phyloP scores from a whole-genome alignment of 2,888 invertebrate genomes.

The Andrena minutula region DNA sequence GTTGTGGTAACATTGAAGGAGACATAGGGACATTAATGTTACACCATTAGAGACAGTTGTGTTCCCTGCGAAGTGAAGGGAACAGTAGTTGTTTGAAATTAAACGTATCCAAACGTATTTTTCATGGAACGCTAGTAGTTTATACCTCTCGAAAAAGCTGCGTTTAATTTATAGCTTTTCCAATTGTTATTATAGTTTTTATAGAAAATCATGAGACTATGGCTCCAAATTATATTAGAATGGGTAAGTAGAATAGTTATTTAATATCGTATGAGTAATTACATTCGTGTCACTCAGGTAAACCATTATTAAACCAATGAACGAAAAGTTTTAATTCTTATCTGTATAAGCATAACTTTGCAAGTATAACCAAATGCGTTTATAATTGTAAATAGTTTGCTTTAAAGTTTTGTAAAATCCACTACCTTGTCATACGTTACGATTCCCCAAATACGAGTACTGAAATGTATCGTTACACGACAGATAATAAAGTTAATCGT shows the following conservation, averaged over 20 bases:
- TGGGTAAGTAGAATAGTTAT: constrained; percentile 69
- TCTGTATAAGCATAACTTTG: neutral
- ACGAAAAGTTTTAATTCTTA: neutral
- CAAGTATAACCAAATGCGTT: neutral
- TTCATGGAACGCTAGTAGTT: constrained; percentile 33
- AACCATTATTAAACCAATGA: too few species aligned
- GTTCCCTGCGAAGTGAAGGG: constrained; percentile 32
- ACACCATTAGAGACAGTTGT: neutral
- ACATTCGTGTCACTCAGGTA: neutral
- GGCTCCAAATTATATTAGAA: constrained; percentile 74
- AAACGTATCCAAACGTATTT: constrained; percentile 68
- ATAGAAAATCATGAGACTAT: constrained; percentile 69
- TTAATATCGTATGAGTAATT: neutral
- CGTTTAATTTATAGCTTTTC: constrained; percentile 8
- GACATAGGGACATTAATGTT: constrained; percentile 35
- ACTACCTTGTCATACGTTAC: neutral
- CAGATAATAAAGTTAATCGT: constrained; percentile 21
- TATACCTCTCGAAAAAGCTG: neutral
- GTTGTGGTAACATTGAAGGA: too few species aligned
- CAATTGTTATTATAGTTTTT: neutral
- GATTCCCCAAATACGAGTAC: neutral
- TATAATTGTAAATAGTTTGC: neutral
- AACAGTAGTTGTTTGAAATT: constrained; percentile 59
- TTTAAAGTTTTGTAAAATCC: neutral
- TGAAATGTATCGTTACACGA: neutral